Base-by-base conservation (phyloP, 2,888 invertebrate genomes). In the Heliconius aoede region DNA sequence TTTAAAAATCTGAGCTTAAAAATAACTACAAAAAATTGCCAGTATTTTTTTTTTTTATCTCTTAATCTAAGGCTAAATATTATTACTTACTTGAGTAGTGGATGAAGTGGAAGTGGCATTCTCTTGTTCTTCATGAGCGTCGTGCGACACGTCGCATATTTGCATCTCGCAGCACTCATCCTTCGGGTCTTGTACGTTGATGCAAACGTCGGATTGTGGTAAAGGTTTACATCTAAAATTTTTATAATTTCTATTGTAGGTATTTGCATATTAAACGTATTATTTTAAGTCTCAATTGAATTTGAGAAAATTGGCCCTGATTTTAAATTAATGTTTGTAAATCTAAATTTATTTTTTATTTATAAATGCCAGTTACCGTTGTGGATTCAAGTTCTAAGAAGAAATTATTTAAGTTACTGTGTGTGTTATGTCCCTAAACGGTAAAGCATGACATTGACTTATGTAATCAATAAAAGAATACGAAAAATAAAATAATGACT, bases 121-220 rank as follows among this genome's bases (percentile, higher is more conserved):
- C 4, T 93, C 76, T 0, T 90, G 88, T 80, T 95, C 95, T 80
- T 97, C 97, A 80, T 97, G 97, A 73, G 95, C 97, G 80, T 97
- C 97, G 28, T 97, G 94, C 0, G 97, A 97, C 7, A 98, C 97
- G 85, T 98, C 98, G 86, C 98, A 98, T 4, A 98, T 95, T 79
- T 98, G 97, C 80, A 97, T 95, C 82, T 97, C 97, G 84, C 98
- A 98, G 86, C 98, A 98, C 1, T 96, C 92, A 87, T 98, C 98
- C 73, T 96, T 96, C 0, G 97, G 97, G 88, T 98, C 98, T 81
- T 97, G 96, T 0, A 98, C 96, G 83, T 96, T 96, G 64, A 98
- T 97, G 86, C 98, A 98, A 85, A 97, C 96, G 77, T 97, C 97
- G 40, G 95, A 95, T 30, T 90, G 90, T 32, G 90, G 91, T 3